Base-by-base conservation (phyloP, 2,888 invertebrate genomes). In the Tenthredo mesomela region DNA sequence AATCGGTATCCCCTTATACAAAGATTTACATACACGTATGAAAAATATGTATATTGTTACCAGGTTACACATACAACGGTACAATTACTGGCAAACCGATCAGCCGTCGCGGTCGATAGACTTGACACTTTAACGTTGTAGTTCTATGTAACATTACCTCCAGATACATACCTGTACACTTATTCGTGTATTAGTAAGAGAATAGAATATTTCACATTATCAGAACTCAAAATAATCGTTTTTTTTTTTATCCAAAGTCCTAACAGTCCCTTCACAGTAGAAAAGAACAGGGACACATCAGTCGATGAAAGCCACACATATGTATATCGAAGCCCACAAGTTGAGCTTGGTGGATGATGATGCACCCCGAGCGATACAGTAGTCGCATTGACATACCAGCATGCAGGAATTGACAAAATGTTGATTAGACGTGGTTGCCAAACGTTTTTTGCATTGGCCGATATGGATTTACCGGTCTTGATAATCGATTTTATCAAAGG, bases 61-160 rank as follows among this genome's bases (percentile, higher is more conserved):
- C n/a, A 18, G 15, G 33, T 7, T 37, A 37, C 70, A 70, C 70
- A 25, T 5, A 43, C 43, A 21, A 18, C 40, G n/a, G n/a, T n/a
- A n/a, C 37, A n/a, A 33, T 33, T 6, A 37, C 70, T 40, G 7
- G 43, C 73, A 43, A 43, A 43, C 73, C 73, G 73, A 73, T 73
- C 73, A 21, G 1, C 43, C 40, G 73, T 73, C 43, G 73, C 25
- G 73, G 73, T 73, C 25, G 73, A 43, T 21, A 73, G 73, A 25
- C 43, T 73, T 73, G 73, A 73, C 73, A 73, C 73, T 73, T 43
- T 43, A 43, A 43, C 43, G 73, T 73, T 73, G n/a, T 43, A 73
- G 21, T 25, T 73, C 73, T 43, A 71, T 33, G 71, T 40, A 73
- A 73, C 43, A 73, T 25, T 73, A 73, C 40, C 43, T 43, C 40